These are phyloP conservation scores for Caenorhabditis wallacei DNA, from an alignment of 2,888 invertebrate genomes.

Conservation along the genomic window DNA sequence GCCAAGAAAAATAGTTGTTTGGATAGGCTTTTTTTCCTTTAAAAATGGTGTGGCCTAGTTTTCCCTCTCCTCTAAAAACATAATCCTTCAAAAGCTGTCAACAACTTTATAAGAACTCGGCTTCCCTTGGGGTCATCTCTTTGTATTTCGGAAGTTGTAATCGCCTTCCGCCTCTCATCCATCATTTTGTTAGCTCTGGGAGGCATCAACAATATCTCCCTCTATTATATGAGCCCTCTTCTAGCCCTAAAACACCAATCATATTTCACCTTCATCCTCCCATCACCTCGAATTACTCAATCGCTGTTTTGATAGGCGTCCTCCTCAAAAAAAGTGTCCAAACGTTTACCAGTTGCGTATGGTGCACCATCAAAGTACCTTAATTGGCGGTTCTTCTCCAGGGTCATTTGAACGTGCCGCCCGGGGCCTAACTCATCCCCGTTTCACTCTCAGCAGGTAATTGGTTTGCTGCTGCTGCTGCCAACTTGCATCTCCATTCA, in stretches of 20 bases:
- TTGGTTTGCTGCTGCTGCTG: conserved; percentile 29
- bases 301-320: conserved; percentile 52
- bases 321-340: conserved; percentile 34
- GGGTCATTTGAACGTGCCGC: conserved; percentile 53
- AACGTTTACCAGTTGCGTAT: conserved; percentile 58
- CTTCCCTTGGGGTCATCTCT: conserved; percentile 34
- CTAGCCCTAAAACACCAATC: no score
- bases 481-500: conserved; percentile 59
- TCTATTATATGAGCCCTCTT: no score
- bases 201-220: no score
- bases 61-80: background rate
- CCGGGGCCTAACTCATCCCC: background rate
- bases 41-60: background rate
- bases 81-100: background rate
- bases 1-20: conserved; percentile 21
- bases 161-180: conserved; percentile 48
- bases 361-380: conserved; percentile 35
- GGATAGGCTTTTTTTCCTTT: background rate
- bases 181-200: conserved; percentile 46
- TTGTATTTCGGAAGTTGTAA: conserved; percentile 45
- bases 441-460: conserved; percentile 1
- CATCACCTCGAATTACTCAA: conserved; percentile 56
- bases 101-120: background rate
- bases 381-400: conserved; percentile 41
- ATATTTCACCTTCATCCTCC: no score